phyloP scores from a whole-genome alignment of 1,140 invertebrate genomes.

The Drosophila punjabiensis region DNA sequence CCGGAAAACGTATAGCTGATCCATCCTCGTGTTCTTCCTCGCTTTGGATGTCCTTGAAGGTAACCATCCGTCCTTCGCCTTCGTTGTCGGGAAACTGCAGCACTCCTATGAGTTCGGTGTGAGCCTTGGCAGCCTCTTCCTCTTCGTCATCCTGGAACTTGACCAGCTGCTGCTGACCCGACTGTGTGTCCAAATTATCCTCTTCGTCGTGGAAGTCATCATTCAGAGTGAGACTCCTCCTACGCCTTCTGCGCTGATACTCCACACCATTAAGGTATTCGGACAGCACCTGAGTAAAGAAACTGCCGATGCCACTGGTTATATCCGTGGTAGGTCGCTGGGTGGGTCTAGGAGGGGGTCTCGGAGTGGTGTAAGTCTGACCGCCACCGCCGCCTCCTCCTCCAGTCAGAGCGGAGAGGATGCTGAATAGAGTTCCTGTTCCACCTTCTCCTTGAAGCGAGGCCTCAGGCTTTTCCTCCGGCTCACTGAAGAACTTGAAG shows the following conservation, averaged over 20 bases:
- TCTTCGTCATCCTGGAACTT: constrained; percentile 72
- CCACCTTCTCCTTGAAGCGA: constrained; percentile 45
- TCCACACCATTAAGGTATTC: constrained; percentile 79
- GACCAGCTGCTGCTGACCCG: constrained; percentile 30
- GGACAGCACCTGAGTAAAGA: constrained; percentile 77
- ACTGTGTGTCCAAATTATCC: constrained; percentile 73
- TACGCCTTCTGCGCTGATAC: constrained; percentile 59
- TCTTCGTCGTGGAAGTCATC: constrained; percentile 79
- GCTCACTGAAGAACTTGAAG: constrained; percentile 90
- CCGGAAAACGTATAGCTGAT: constrained; percentile 66
- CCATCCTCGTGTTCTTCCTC: constrained; percentile 40
- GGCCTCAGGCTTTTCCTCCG: constrained; percentile 65
- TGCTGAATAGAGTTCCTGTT: constrained; percentile 70
- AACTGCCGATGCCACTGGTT: constrained; percentile 77
- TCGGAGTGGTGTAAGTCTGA: constrained; percentile 44
- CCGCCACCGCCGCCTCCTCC: constrained; percentile 47
- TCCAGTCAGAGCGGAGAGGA: constrained; percentile 74
- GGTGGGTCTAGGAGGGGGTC: constrained; percentile 58
- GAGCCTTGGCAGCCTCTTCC: constrained; percentile 61
- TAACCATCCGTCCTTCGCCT: constrained; percentile 57
- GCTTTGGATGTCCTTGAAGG: constrained; percentile 66
- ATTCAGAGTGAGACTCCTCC: constrained; percentile 56
- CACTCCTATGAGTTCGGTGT: constrained; percentile 72
- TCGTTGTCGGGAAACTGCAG: constrained; percentile 67
- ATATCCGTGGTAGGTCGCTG: constrained; percentile 71